These are phyloP conservation scores for Luidia sarsii DNA, from an alignment of 53 echinoderm and acorn worm species.

Conservation along the genomic window DNA sequence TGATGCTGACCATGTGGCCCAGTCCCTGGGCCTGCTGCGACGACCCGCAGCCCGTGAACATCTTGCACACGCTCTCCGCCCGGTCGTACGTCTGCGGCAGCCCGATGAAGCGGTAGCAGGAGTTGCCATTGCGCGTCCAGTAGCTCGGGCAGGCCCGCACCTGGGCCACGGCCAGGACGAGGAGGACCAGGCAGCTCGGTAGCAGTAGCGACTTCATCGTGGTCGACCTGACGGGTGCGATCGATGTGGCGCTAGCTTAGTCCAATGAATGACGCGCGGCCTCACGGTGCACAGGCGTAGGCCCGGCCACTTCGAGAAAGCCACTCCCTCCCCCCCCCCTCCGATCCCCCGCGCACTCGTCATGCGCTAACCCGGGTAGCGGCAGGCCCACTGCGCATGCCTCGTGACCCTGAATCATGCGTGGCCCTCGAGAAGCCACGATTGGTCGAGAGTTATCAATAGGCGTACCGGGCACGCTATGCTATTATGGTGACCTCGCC, in stretches of 20 bases:
- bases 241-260: neutral
- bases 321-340: too few relatives aligned
- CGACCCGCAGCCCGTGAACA: constrained; percentile 47
- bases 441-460: constrained; percentile 1
- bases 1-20: constrained; percentile 63
- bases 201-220: constrained; percentile 29
- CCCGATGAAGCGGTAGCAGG: constrained; percentile 52
- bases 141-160: constrained; percentile 48
- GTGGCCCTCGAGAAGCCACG: neutral
- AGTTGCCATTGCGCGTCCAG: constrained; percentile 39
- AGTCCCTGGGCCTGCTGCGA: neutral
- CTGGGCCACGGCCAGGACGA: neutral
- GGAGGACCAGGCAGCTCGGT: neutral
- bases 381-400: constrained; percentile 9
- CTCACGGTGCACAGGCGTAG: too few relatives aligned
- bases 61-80: constrained; percentile 42
- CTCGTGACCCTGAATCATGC: constrained; percentile 3
- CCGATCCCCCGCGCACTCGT: too few relatives aligned
- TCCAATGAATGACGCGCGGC: too few relatives aligned
- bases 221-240: too few relatives aligned
- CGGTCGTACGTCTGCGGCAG: constrained; percentile 12
- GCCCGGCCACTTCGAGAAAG: too few relatives aligned
- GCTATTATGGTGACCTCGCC: too few relatives aligned
- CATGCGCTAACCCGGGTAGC: too few relatives aligned
- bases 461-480: too few relatives aligned